Percentiles rank a stretch among this genome's conserved stretches.
Conservation (phyloP, 2,888 invertebrate species). For the Dromius quadrimaculatus region DNA sequence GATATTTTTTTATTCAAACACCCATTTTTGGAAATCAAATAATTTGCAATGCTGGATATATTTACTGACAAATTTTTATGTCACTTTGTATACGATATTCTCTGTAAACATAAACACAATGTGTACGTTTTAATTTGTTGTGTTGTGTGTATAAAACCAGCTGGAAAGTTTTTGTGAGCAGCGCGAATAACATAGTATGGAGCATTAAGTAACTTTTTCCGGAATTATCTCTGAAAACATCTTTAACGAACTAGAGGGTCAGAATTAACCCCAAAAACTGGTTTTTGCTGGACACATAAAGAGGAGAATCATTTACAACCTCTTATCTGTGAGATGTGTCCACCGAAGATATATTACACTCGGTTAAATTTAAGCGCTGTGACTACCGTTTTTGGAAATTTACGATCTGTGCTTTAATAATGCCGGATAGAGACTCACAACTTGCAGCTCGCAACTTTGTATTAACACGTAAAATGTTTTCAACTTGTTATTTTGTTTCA, state of each 20-base stretch:
- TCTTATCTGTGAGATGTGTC: constrained; percentile 52
- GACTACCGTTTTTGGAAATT: constrained; percentile 51
- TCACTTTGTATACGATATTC: too few species aligned
- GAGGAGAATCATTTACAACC: constrained; percentile 52
- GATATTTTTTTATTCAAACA: too few species aligned
- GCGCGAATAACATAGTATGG: constrained; percentile 17
- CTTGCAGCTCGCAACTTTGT: constrained; percentile 47
- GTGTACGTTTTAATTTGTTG: not conserved
- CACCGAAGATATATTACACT: constrained; percentile 51
- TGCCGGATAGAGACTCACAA: constrained; percentile 33
- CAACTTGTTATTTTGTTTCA: constrained; percentile 46
- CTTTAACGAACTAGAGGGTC: constrained; percentile 50
- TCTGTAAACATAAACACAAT: too few species aligned
- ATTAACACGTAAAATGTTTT: constrained; percentile 39
- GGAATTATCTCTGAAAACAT: constrained; percentile 44
- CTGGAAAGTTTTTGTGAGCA: not conserved
- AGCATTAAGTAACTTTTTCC: constrained; percentile 40
- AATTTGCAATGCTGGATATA: too few species aligned
- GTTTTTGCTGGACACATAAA: constrained; percentile 52
- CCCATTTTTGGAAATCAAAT: too few species aligned
- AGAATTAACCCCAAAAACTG: constrained; percentile 51
- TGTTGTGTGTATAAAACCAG: not conserved
- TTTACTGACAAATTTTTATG: too few species aligned
- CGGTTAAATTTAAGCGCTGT: constrained; percentile 51
- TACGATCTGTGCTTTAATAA: constrained; percentile 51